A percentile compares a stretch with the other conserved stretches of the same genome.
Conservation (phyloP, 2,797 vertebrate species). For the Helostoma temminkii region DNA sequence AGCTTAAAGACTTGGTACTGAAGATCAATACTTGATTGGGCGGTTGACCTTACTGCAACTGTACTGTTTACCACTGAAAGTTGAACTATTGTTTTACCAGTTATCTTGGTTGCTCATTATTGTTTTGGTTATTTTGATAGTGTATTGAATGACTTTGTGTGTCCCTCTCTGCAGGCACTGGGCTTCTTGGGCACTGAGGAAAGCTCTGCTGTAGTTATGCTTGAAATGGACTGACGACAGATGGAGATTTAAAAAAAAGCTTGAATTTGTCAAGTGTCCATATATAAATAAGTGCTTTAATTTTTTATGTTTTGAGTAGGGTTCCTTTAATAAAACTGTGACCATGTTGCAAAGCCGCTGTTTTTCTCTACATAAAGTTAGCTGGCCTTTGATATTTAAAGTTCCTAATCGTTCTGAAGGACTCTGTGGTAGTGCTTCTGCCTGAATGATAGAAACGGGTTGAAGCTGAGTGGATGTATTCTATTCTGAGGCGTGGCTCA, state of each 20-base stretch:
- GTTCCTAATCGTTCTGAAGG: slow-evolving; percentile 74
- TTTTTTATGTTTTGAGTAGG: slow-evolving; percentile 75
- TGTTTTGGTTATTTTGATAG: too few relatives aligned
- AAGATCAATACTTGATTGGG: too few relatives aligned
- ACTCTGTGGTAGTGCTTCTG: slow-evolving; percentile 51
- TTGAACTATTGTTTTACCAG: too few relatives aligned
- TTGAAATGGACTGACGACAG: slow-evolving; percentile 59
- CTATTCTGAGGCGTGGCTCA: slow-evolving; percentile 45
- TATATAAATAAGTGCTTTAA: slow-evolving; percentile 80
- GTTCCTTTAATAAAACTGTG: slow-evolving; percentile 79
- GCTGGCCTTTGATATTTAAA: slow-evolving; percentile 83
- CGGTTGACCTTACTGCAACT: too few relatives aligned
- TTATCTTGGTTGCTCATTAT: too few relatives aligned
- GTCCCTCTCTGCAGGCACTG: slow-evolving; percentile 81
- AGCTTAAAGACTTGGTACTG: too few relatives aligned
- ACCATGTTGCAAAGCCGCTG: slow-evolving; percentile 75
- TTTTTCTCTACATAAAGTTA: slow-evolving; percentile 68
- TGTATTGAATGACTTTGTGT: background rate
- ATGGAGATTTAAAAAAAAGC: slow-evolving; percentile 65
- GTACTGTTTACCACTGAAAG: too few relatives aligned
- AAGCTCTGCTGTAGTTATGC: slow-evolving; percentile 49
- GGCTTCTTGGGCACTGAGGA: slow-evolving; percentile 87
- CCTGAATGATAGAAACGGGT: slow-evolving; percentile 60
- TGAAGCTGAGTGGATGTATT: slow-evolving; percentile 46
- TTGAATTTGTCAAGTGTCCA: slow-evolving; percentile 81